Base-by-base conservation (phyloP, 2,113 vertebrate species). In the Ahaetulla prasina region DNA sequence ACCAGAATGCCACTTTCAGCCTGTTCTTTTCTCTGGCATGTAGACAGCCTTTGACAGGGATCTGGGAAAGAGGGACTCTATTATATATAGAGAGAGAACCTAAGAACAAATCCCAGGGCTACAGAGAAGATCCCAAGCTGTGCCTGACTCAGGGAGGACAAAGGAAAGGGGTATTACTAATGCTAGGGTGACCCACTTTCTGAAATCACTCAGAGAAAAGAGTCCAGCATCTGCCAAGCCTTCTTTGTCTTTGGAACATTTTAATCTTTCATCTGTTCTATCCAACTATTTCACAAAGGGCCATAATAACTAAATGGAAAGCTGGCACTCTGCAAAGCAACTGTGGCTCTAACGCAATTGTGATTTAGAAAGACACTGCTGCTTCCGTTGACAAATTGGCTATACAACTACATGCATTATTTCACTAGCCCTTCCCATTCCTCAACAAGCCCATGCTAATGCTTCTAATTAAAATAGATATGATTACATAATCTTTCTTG, bases 71-170 rank as follows among this genome's bases (percentile, higher is more conserved):
- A 43, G 55, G 90, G 53, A 85, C 1, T 43, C 93, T 88, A 94
- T 94, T 96, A 94, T 94, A 43, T 22, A 45, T 50, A 89, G 0
- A 18, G 14, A 53, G n/a, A 94, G 90, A 90, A 92, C 55, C 90
- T 87, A 94, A 68, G 22, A 94, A 93, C 94, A 96, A 96, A 96
- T 96, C 94, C 94, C 91, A 25, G 10, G 3, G 93, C 94, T 96
- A 92, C 89, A 93, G 50, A 90, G 92, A 87, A 14, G 85, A 96
- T 91, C 94, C 90, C 18, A 89, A 60, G 74, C 90, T 87, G 85
- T 55, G 91, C 0, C 0, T 10, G 52, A 53, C 86, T 63, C 90
- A 35, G 18, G 57, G 85, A 0, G 39, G 55, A 49, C 80, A 0
- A 0, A 20, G 22, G 86, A 88, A 92, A 85, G 7, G 0, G 0